phyloP scores from a whole-genome alignment of 2,888 invertebrate genomes.

The Meloe dianella region DNA sequence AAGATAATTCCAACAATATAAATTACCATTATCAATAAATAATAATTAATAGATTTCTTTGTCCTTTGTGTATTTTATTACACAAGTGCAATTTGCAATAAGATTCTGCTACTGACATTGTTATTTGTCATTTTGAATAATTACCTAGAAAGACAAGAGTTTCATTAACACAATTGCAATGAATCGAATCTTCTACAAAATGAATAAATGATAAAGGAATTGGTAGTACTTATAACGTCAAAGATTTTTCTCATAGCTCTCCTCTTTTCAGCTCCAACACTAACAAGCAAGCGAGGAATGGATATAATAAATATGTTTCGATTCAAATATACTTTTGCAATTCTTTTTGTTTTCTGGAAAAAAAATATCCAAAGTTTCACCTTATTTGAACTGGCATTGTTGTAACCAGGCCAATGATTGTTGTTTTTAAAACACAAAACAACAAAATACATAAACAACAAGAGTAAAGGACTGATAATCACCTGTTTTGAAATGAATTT shows the following conservation, averaged over 20 bases:
- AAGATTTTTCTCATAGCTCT: neutral
- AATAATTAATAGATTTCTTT: conserved; percentile 2
- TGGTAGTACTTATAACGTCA: neutral
- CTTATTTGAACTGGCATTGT: neutral
- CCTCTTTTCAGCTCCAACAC: neutral
- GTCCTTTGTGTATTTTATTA: neutral
- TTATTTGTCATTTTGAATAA: neutral
- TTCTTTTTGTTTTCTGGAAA: neutral
- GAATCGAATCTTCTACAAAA: too few relatives aligned
- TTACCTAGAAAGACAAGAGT: too few relatives aligned
- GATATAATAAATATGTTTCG: too few relatives aligned
- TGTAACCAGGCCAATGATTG: neutral
- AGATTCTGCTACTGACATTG: neutral
- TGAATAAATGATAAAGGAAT: too few relatives aligned
- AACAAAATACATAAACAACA: conserved; percentile 12
- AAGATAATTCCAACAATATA: conserved; percentile 5
- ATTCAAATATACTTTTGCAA: neutral
- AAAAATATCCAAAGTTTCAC: neutral
- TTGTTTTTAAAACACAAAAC: neutral
- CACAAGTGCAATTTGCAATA: neutral
- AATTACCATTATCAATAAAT: neutral
- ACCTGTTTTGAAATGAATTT: conserved; percentile 25
- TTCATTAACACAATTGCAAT: too few relatives aligned
- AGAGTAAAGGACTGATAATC: conserved; percentile 28
- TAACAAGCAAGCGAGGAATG: too few relatives aligned